Conservation (phyloP, 2,113 vertebrate genomes). For the Mesoclemmys tuberculata region DNA sequence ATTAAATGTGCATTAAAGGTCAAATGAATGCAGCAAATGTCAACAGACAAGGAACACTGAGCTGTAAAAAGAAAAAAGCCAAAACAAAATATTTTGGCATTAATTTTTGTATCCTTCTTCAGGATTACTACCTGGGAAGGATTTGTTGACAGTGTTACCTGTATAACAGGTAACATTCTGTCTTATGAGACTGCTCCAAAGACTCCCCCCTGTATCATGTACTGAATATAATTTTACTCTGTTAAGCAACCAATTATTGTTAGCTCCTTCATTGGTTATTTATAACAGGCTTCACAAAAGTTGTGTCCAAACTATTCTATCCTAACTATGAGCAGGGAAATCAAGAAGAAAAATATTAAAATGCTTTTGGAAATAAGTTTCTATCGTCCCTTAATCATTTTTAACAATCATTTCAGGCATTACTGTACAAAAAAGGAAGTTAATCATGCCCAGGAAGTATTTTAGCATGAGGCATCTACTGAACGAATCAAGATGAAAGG, state of each 20-base stretch:
- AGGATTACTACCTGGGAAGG: neutral
- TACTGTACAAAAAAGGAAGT: constrained; percentile 32
- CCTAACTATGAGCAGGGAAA: neutral
- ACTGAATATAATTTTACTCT: neutral
- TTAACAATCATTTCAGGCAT: constrained; percentile 44
- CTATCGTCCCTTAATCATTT: constrained; percentile 42
- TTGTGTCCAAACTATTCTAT: neutral
- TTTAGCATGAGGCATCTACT: constrained; percentile 1
- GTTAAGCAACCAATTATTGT: constrained; percentile 52
- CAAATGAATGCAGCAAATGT: neutral
- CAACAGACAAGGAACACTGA: neutral
- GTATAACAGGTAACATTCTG: neutral
- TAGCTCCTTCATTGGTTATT: constrained; percentile 42
- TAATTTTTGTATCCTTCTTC: neutral
- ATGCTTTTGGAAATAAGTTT: constrained; percentile 45
- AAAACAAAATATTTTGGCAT: neutral
- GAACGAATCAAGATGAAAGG: constrained; percentile 52
- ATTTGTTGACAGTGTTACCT: neutral
- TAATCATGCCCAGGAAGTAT: constrained; percentile 53
- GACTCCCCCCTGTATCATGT: neutral
- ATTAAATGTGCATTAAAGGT: neutral
- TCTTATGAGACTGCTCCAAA: constrained; percentile 37
- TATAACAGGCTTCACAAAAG: neutral
- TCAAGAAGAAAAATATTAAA: constrained; percentile 5
- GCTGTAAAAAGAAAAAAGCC: neutral